Conservation (phyloP, 2,888 invertebrate genomes). For the Flexamia atlantica region DNA sequence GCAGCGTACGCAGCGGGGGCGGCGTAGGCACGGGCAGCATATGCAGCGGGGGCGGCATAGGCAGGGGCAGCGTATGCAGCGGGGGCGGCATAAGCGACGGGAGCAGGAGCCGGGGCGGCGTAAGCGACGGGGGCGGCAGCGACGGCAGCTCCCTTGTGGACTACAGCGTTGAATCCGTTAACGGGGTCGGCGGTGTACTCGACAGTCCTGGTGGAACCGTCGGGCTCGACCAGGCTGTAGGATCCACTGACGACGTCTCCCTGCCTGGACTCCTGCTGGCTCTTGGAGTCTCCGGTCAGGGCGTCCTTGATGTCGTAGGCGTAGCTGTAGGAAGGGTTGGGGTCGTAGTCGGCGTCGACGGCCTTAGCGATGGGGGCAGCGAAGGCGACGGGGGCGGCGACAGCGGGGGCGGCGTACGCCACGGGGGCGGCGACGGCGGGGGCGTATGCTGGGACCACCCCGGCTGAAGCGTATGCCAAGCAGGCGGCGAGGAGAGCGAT, state of each 20-base stretch:
- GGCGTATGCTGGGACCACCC: conserved; percentile 72
- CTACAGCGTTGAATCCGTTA: conserved; percentile 68
- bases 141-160: conserved; percentile 55
- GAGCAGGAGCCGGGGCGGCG: conserved; percentile 57
- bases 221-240: conserved; percentile 68
- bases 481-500: conserved; percentile 68
- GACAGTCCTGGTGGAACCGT: conserved; percentile 63
- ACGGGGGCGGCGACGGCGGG: conserved; percentile 72
- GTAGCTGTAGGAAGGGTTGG: conserved; percentile 70
- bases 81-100: conserved; percentile 64
- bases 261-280: conserved; percentile 69
- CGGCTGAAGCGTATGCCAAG: conserved; percentile 71
- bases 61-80: conserved; percentile 64
- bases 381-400: conserved; percentile 71
- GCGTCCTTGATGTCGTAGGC: conserved; percentile 68
- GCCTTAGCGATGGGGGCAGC: conserved; percentile 64
- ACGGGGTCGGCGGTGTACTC: conserved; percentile 71
- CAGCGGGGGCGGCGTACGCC: conserved; percentile 74
- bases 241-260: conserved; percentile 70
- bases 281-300: conserved; percentile 64
- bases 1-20: conserved; percentile 72
- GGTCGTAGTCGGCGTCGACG: conserved; percentile 68
- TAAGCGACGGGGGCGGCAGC: conserved; percentile 67
- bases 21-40: conserved; percentile 67
- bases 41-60: conserved; percentile 64